Percentiles rank a stretch among this genome's conserved stretches.
phyloP scores from a whole-genome alignment of 2,888 invertebrate genomes.

The Perdita meconis region DNA sequence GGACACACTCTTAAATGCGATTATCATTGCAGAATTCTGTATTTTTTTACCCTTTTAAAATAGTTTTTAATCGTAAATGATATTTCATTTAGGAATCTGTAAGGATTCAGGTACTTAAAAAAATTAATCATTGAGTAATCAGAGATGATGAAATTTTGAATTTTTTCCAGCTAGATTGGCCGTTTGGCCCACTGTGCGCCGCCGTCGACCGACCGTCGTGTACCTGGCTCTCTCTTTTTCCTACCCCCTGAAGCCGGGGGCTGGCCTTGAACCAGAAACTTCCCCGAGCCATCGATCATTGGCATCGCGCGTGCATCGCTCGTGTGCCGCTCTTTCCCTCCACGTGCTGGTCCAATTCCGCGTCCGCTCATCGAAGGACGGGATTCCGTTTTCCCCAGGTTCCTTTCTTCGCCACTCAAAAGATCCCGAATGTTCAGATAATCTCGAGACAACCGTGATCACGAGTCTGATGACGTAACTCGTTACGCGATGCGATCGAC shows the following conservation, averaged over 20 bases:
- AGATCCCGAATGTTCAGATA: not conserved
- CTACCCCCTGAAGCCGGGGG: conserved; percentile 22
- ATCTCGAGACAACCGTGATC: not conserved
- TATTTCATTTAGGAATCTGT: too few species aligned
- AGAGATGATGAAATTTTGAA: too few species aligned
- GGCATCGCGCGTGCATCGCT: conserved; percentile 28
- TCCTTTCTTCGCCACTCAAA: not conserved
- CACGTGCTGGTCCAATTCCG: conserved; percentile 23
- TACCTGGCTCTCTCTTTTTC: conserved; percentile 43
- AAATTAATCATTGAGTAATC: too few species aligned
- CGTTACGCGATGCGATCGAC: not conserved
- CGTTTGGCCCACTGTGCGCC: too few species aligned
- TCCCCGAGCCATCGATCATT: conserved; percentile 52
- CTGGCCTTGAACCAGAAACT: conserved; percentile 68
- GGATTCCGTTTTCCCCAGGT: not conserved
- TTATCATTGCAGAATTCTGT: too few species aligned
- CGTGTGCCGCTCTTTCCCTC: not conserved
- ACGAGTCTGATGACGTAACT: not conserved
- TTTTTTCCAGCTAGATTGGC: too few species aligned
- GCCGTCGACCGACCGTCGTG: not conserved
- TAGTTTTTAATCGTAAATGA: too few species aligned
- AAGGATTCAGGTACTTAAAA: too few species aligned
- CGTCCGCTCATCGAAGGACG: not conserved
- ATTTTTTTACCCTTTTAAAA: too few species aligned
- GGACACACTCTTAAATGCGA: too few species aligned